Percentiles rank a stretch among this genome's conserved stretches.
Evolutionary conservation across 2,113 vertebrate genomes (phyloP).

Genomic region (Halichoerus grypus): DNA sequence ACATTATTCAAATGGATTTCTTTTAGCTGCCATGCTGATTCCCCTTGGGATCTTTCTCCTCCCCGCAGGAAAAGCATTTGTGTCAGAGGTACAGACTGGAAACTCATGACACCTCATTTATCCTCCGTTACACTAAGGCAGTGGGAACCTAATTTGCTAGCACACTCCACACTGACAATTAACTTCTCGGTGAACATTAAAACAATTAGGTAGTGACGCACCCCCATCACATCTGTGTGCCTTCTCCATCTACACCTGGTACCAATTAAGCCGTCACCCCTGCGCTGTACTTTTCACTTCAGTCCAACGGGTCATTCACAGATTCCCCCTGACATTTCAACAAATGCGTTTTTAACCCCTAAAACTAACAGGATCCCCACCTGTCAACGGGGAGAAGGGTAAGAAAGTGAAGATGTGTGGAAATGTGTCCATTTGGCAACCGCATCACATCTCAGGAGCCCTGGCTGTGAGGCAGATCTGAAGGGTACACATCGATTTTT

Average conservation of each 20-base stretch:
- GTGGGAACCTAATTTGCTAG: constrained; percentile 76
- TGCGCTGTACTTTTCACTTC: not conserved
- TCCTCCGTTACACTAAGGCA: constrained; percentile 58
- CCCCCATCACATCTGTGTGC: constrained; percentile 67
- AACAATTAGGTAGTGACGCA: constrained; percentile 80
- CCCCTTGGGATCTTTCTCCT: constrained; percentile 67
- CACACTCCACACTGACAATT: constrained; percentile 75
- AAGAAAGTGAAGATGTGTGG: not conserved
- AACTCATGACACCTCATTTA: constrained; percentile 81
- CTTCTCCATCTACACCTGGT: constrained; percentile 64
- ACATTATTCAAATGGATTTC: constrained; percentile 77
- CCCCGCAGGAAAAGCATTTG: constrained; percentile 68
- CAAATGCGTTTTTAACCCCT: not conserved
- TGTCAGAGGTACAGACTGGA: constrained; percentile 79
- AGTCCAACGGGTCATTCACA: not conserved
- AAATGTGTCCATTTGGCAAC: not conserved
- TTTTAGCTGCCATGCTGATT: constrained; percentile 62
- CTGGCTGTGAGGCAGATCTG: not conserved
- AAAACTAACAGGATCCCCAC: not conserved
- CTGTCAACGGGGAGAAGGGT: not conserved
- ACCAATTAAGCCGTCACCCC: constrained; percentile 69
- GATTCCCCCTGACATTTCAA: not conserved
- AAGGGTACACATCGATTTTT: not conserved
- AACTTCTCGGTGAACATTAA: constrained; percentile 79
- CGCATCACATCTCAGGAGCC: accelerated